phyloP scores from a whole-genome alignment of 2,888 invertebrate genomes.

The Ennomos quercinarius region DNA sequence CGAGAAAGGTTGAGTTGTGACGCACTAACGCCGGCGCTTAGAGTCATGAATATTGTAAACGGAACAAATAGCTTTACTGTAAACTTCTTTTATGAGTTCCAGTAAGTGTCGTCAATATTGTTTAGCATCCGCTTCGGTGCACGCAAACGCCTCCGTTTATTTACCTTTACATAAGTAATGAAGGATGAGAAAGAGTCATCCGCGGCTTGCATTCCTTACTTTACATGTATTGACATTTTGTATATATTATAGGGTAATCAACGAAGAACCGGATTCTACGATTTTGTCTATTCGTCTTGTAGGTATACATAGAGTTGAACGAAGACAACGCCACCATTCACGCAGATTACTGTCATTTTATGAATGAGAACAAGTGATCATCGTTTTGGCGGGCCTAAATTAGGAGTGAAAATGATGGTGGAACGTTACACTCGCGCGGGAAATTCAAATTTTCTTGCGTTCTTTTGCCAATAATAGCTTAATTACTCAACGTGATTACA shows the following conservation, averaged over 20 bases:
- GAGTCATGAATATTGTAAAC: constrained; percentile 16
- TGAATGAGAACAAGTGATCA: no score
- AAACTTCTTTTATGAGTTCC: constrained; percentile 34
- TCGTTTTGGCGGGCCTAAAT: no score
- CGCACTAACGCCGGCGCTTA: constrained; percentile 39
- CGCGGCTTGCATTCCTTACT: constrained; percentile 12
- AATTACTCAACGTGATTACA: no score
- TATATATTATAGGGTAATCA: neutral
- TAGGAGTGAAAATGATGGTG: no score
- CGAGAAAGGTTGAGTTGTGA: constrained; percentile 19
- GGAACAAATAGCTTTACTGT: constrained; percentile 24
- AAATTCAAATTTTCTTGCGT: no score
- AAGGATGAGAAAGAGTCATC: constrained; percentile 34
- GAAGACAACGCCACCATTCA: no score
- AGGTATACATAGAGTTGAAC: no score
- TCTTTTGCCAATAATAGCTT: no score
- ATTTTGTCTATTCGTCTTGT: no score
- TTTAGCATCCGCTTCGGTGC: constrained; percentile 30
- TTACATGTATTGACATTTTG: neutral
- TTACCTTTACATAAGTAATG: constrained; percentile 13
- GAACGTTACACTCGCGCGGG: no score
- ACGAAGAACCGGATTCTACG: no score
- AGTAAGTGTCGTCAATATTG: constrained; percentile 32
- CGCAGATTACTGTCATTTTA: no score
- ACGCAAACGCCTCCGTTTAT: constrained; percentile 11